Evolutionary conservation across 2,113 vertebrate genomes (phyloP), one percentile per base, ranked within the genome.

Genomic region (Crotalus helleri): DNA sequence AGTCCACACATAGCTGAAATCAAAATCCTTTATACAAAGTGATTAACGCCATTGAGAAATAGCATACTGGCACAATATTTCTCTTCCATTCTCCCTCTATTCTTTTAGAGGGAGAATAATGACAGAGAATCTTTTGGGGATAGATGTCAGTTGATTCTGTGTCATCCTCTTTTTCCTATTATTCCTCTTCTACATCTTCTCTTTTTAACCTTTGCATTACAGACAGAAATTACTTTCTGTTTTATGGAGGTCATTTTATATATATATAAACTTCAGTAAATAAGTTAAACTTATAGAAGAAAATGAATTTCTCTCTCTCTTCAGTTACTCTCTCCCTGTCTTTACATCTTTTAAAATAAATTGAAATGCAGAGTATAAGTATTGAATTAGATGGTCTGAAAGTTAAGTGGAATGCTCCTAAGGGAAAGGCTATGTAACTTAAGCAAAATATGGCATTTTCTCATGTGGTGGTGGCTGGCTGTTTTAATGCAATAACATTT

Each of bases 141-240:
- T 94, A 96, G 90, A 92, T 92, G 94, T 96, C 95, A 96, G 93
- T 91, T 95, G 19, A n/a, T 74, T 93, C 93, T 95, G 74, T 90
- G 88, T 95, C 95, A 96, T 0, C 0, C 29, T 96, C 85, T 92
- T 0, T 0, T 94, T 96, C 93, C 94, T 93, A 92, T 95, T 96
- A n/a, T 92, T 96, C 87, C 57, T 95, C 93, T 90, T 92, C 93
- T 94, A 92, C 85, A 89, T 95, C 95, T 96, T 93, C 93, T 95
- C 55, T 95, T 96, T 51, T 94, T 94, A 95, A 95, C 93, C 94
- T 96, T 96, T 94, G 94, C 19, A 0, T 94, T 96, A 96, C n/a
- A 96, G 95, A 94, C 96, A 96, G 95, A 94, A 94, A 95, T 10
- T 96, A 87, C 92, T 93, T 94, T 96, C 94, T 94, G 58, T 94